These are phyloP conservation scores for Xestia ashworthii DNA, from an alignment of 2,888 invertebrate genomes.

Conservation along the genomic window DNA sequence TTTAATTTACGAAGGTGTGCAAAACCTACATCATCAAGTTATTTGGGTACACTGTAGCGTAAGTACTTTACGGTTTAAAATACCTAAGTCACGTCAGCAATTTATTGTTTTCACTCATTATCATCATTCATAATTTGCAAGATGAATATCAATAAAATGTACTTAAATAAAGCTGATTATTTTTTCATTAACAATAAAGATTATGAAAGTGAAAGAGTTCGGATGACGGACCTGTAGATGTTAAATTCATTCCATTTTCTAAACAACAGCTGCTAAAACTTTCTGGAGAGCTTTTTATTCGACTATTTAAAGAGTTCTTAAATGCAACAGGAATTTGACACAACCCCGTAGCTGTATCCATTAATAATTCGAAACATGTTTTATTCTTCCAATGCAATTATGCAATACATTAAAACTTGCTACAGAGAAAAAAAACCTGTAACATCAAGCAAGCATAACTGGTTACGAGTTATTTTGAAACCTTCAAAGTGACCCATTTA, in stretches of 20 bases:
- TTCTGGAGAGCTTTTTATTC: not conserved
- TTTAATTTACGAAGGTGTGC: conserved; percentile 16
- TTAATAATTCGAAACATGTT: conserved; percentile 11
- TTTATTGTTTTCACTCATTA: not conserved
- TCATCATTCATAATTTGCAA: not conserved
- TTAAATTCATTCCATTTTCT: not conserved
- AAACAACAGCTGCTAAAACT: not conserved
- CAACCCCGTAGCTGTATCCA: conserved; percentile 21
- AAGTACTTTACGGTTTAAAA: too few relatives aligned
- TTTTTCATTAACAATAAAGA: not conserved
- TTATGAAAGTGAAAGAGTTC: not conserved
- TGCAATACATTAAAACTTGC: conserved; percentile 5
- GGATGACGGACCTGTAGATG: not conserved
- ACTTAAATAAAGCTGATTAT: not conserved
- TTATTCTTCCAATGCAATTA: not conserved
- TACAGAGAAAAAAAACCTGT: conserved; percentile 9
- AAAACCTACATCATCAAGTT: not conserved
- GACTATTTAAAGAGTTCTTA: not conserved
- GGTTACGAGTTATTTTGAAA: conserved; percentile 44
- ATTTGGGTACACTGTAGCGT: not conserved
- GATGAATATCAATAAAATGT: not conserved
- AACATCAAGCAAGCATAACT: conserved; percentile 24
- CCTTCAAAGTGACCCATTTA: conserved; percentile 54
- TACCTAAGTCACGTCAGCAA: not conserved
- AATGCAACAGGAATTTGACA: not conserved